phyloP scores from a whole-genome alignment of 2,113 vertebrate species.

The Poecile atricapillus region DNA sequence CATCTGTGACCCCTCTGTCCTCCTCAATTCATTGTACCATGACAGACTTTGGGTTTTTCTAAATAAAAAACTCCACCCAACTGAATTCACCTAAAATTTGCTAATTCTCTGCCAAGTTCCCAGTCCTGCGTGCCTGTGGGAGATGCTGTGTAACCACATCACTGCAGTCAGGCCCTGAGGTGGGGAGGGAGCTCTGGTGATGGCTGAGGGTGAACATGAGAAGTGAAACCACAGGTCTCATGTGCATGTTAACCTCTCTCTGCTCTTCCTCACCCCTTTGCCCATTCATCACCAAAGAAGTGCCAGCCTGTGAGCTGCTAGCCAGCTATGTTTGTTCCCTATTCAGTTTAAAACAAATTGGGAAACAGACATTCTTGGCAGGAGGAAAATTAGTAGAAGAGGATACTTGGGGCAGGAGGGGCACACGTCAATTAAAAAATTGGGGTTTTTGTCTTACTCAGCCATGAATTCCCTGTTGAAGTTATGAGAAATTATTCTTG shows the following conservation, averaged over 20 bases:
- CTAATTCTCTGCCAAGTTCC: not conserved
- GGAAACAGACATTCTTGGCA: not conserved
- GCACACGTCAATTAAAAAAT: not conserved
- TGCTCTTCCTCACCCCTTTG: not conserved
- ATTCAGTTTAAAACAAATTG: not conserved
- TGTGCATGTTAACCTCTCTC: not conserved
- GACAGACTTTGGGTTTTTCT: not conserved
- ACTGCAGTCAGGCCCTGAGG: fast-evolving
- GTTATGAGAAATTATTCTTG: not conserved
- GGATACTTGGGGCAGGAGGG: not conserved
- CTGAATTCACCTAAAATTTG: not conserved
- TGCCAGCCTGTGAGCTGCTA: not conserved
- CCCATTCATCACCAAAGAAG: not conserved
- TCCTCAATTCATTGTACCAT: not conserved
- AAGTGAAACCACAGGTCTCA: not conserved
- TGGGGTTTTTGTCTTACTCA: not conserved
- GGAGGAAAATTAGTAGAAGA: not conserved
- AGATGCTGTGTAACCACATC: not conserved
- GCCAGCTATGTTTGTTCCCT: not conserved
- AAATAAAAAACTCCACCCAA: not conserved
- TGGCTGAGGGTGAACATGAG: not conserved
- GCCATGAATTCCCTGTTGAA: not conserved
- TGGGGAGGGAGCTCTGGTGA: not conserved
- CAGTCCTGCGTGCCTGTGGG: not conserved
- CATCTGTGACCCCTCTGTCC: not conserved